Base-by-base conservation (phyloP, 2,797 vertebrate species). In the Oryzias dopingdopingensis region DNA sequence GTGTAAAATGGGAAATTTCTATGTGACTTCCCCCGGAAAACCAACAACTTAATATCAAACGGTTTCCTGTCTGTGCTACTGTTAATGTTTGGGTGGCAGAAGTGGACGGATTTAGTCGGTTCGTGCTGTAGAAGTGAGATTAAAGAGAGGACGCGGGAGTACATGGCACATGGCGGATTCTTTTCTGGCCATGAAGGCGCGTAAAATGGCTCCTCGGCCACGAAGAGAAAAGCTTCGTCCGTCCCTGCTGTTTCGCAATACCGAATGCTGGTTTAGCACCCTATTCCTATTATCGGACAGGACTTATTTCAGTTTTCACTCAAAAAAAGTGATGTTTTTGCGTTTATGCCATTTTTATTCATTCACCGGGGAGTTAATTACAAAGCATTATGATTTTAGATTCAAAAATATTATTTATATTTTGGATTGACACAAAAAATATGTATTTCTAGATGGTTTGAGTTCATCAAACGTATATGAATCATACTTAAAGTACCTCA, bases 1-100 rank as follows among this genome's bases (percentile, higher is more conserved):
- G 83, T 80, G 88, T 88, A 85, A 89, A 92, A 90, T 88, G 88
- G 87, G 86, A 86, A 72, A 86, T 89, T 90, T 92, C 82, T 88
- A 32, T 62, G 49, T 77, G 89, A 92, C 90, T 90, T 92, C 89
- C 90, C 77, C 89, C 90, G 90, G 90, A 91, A 92, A 91, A 90
- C 85, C 86, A 77, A 81, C 89, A 84, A 86, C 82, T 89, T 88
- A 81, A 89, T 84, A 88, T 86, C 86, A 84, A 80, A 85, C 80
- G 65, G 86, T 88, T 91, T 92, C 90, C 90, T 91, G 89, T 90
- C 67, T 23, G 79, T 71, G 69, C 14, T 24, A 41, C 26, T 54
- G 62, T 60, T 47, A 72, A 68, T 52, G 67, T 67, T 29, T 42
- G 1, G 48, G 49, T n/a, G 47, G 14, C 4, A 29, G 2, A 1